A percentile compares a stretch with the other conserved stretches of the same genome.
These are phyloP conservation scores for Ifrita kowaldi DNA, from an alignment of 2,113 vertebrate genomes.

Conservation along the genomic window DNA sequence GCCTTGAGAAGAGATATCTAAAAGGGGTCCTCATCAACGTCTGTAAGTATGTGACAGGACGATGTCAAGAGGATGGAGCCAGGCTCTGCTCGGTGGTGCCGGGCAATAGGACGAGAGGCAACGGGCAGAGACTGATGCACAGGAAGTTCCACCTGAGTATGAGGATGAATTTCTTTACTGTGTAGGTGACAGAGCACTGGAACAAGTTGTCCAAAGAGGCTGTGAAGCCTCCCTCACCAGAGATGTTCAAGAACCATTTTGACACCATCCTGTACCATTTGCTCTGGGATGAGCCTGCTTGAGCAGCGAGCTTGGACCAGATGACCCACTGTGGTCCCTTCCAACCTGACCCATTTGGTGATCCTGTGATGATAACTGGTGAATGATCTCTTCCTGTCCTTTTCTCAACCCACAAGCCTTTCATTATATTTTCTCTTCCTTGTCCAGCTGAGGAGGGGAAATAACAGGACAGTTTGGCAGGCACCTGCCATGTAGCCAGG, in stretches of 20 bases:
- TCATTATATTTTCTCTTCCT: background rate
- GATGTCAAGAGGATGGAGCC: background rate
- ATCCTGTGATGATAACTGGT: background rate
- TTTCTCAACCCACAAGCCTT: rapidly evolving
- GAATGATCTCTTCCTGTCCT: background rate
- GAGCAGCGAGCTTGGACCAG: background rate
- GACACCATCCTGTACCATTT: background rate
- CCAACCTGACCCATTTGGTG: rapidly evolving
- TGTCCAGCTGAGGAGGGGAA: background rate
- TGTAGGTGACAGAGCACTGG: background rate
- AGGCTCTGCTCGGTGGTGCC: background rate
- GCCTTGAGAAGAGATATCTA: background rate
- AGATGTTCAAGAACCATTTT: background rate
- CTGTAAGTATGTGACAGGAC: background rate
- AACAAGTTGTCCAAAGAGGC: background rate
- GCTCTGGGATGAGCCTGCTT: background rate
- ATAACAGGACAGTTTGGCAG: background rate
- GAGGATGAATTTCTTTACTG: background rate
- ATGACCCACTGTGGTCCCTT: background rate
- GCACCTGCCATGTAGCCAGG: background rate
- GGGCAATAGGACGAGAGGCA: background rate
- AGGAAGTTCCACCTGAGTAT: background rate
- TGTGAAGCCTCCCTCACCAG: no score
- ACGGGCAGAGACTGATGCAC: background rate
- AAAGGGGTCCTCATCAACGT: no score